Percentiles rank a stretch among this genome's conserved stretches.
Conservation (phyloP, 2,797 vertebrate species). For the Clarias platycephalus region DNA sequence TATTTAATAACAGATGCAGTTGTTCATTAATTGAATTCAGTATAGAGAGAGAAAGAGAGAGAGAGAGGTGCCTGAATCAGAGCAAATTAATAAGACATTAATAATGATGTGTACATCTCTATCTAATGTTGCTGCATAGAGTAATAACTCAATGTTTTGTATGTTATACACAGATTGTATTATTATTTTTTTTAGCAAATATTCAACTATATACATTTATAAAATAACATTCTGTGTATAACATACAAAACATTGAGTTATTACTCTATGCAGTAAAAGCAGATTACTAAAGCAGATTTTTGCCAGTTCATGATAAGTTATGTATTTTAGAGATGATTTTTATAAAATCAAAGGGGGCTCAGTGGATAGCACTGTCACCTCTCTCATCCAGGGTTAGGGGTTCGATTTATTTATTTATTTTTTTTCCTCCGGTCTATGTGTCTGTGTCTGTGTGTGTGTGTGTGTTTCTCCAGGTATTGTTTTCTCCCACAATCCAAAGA, state of each 20-base stretch:
- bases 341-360: not conserved
- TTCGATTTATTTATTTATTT: too few species aligned
- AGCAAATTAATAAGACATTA: constrained; percentile 4
- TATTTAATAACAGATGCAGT: not conserved
- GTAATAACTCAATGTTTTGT: not conserved
- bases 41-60: not conserved
- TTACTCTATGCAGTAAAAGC: not conserved
- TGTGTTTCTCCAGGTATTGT: too few species aligned
- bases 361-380: too few species aligned
- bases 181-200: not conserved
- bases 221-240: not conserved
- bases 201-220: not conserved
- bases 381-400: too few species aligned
- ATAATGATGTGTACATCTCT: not conserved
- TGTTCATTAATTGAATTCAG: not conserved
- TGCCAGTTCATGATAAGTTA: not conserved
- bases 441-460: too few species aligned
- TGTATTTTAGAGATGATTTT: not conserved
- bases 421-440: too few species aligned
- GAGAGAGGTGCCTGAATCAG: not conserved
- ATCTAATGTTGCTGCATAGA: not conserved
- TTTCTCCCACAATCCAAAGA: too few species aligned
- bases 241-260: not conserved
- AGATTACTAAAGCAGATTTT: not conserved
- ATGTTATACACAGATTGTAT: not conserved